Evolutionary conservation across 1,140 invertebrate species (phyloP).

Genomic region (Pseudomyrmex dendroicus): DNA sequence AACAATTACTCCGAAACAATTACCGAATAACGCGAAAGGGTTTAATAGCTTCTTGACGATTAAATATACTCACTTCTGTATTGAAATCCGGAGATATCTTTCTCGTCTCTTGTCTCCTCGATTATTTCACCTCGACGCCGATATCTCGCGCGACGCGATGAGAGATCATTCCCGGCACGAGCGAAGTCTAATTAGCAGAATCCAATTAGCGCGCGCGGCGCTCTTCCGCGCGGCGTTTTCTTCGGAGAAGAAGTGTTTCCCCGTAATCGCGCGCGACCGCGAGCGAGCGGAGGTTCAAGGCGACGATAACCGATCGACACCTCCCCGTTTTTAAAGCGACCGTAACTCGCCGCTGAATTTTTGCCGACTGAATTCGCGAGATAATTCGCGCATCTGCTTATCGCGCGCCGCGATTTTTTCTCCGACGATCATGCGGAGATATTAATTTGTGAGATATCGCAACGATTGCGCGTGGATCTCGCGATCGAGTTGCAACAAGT

Average conservation of each 20-base stretch:
- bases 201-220: constrained; percentile 60
- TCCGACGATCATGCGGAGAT: constrained; percentile 6
- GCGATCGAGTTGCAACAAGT: constrained; percentile 42
- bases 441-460: constrained; percentile 65
- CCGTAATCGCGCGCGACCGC: not conserved
- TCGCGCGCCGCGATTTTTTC: not conserved
- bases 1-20: not conserved
- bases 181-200: constrained; percentile 62
- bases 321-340: constrained; percentile 26
- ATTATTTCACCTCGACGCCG: constrained; percentile 1
- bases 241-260: not conserved
- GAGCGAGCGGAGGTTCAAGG: not conserved
- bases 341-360: constrained; percentile 23
- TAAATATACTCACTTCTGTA: not conserved
- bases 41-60: not conserved
- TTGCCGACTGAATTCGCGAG: constrained; percentile 38
- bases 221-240: constrained; percentile 41
- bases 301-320: constrained; percentile 1
- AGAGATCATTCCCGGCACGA: constrained; percentile 20
- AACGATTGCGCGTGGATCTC: constrained; percentile 15
- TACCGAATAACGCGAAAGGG: not conserved
- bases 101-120: not conserved
- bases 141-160: constrained; percentile 22
- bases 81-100: constrained; percentile 24
- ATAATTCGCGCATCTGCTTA: constrained; percentile 21